Base-by-base conservation (phyloP, 1,140 invertebrate genomes). In the Dreissena polymorpha region DNA sequence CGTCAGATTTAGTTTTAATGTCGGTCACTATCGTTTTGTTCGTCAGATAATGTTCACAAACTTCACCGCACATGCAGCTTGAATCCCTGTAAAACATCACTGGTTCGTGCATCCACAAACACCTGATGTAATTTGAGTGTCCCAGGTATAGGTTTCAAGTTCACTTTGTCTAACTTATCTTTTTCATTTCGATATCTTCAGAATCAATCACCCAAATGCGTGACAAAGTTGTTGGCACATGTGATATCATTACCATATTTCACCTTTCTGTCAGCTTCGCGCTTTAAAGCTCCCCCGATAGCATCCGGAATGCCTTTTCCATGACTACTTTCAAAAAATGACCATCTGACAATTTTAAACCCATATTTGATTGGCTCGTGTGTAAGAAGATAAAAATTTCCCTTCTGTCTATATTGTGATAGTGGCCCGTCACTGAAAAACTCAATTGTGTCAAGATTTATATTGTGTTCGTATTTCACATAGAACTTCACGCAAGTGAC, bases 251-350 rank as follows among this genome's bases (percentile, higher is more conserved):
- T 7, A 1, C 80, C 80, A 83, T 51, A 60, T 39, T 50, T 51
- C 7, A 80, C 71, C 16, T n/a, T n/a, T 16, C 53, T 64, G 57
- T 86, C 86, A 21, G 78, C 79, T 68, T 57, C n/a, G 13, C 94
- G 53, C 86, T 94, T 94, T 65, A 93, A 87, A 53, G 86, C 83
- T 10, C 89, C 93, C 55, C 93, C 93, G 60, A 94, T 88, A 51
- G 93, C 93, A 91, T 93, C 92, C 51, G 92, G 91, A 23, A 90
- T 88, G 13, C 93, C 93, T 86, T 94, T 94, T 16, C 93, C 93
- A 91, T 94, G 93, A n/a, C 93, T 92, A 39, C 91, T 86, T 88
- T 93, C 92, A 72, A 85, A 90, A 85, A 90, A 94, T 85, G 92
- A 92, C 92, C 92, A 94, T 12, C 90, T 88, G 10, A 84, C 49